A percentile compares a stretch with the other conserved stretches of the same genome.
These are phyloP conservation scores for Belgica antarctica DNA, from an alignment of 2,888 invertebrate genomes.

Conservation along the genomic window DNA sequence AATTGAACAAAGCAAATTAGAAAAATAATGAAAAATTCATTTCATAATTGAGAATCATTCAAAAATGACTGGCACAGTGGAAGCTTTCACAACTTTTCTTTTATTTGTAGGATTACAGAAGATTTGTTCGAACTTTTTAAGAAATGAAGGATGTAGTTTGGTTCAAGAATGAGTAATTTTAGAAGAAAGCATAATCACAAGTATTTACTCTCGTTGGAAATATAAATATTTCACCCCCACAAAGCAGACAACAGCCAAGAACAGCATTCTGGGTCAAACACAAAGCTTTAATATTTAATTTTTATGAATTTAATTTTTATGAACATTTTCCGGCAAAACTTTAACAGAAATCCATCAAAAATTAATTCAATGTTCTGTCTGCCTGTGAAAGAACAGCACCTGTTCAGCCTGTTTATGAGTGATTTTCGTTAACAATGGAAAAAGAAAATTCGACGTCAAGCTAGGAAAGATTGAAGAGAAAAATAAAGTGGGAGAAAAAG, in stretches of 20 bases:
- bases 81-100: not conserved
- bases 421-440: not conserved
- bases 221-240: too few relatives aligned
- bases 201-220: too few relatives aligned
- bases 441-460: not conserved
- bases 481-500: not conserved
- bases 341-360: not conserved
- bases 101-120: not conserved
- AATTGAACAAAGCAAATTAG: not conserved
- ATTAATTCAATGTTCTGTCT: too few relatives aligned
- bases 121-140: not conserved
- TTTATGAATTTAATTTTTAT: too few relatives aligned
- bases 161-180: too few relatives aligned
- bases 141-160: too few relatives aligned
- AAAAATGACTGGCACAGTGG: not conserved
- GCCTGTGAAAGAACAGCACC: too few relatives aligned
- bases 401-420: too few relatives aligned
- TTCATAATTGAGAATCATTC: not conserved
- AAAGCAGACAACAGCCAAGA: not conserved
- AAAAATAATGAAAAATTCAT: not conserved
- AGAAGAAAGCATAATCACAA: too few relatives aligned
- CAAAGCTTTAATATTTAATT: too few relatives aligned
- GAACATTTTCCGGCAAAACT: not conserved
- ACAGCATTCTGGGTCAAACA: too few relatives aligned
- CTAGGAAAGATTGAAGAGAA: not conserved